These are phyloP conservation scores for Beroe forskalii DNA, from an alignment of 37 sponge, comb jelly and placozoan genomes.

Conservation along the genomic window DNA sequence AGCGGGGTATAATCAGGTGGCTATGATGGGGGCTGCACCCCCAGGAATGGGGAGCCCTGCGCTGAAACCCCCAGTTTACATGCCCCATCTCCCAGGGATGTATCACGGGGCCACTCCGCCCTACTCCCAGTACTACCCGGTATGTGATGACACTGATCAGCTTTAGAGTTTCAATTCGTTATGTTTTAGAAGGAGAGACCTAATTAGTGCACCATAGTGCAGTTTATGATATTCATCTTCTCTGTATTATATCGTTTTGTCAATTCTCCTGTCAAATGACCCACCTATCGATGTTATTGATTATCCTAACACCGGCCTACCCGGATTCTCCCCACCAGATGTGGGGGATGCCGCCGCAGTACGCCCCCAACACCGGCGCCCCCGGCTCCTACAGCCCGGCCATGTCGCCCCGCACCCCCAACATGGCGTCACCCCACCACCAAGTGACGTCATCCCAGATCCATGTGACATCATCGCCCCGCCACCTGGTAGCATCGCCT, in stretches of 20 bases:
- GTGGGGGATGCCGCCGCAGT: slow-evolving; percentile 26
- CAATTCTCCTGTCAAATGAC: no score
- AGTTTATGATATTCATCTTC: no score
- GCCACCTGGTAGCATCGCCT: not conserved
- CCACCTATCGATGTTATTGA: no score
- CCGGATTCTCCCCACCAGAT: not conserved
- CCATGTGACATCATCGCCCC: not conserved
- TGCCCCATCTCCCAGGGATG: slow-evolving; percentile 40
- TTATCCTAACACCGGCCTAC: no score
- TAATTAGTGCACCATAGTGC: no score
- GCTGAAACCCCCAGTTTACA: not conserved
- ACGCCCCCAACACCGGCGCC: not conserved
- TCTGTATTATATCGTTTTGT: no score
- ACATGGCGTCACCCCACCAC: slow-evolving; percentile 9
- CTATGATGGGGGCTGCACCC: not conserved
- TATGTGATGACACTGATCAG: not conserved
- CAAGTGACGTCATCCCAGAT: slow-evolving; percentile 55
- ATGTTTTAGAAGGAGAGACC: no score
- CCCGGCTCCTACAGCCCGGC: slow-evolving; percentile 14
- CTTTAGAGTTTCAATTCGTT: no score
- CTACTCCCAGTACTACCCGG: slow-evolving; percentile 47
- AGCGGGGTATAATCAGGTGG: slow-evolving; percentile 17
- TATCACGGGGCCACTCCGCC: slow-evolving; percentile 10
- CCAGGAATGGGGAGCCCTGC: not conserved
- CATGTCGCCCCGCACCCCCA: not conserved